Percentiles rank a stretch among this genome's conserved stretches.
These are phyloP conservation scores for Mixornis gularis DNA, from an alignment of 2,113 vertebrate genomes.

Conservation along the genomic window DNA sequence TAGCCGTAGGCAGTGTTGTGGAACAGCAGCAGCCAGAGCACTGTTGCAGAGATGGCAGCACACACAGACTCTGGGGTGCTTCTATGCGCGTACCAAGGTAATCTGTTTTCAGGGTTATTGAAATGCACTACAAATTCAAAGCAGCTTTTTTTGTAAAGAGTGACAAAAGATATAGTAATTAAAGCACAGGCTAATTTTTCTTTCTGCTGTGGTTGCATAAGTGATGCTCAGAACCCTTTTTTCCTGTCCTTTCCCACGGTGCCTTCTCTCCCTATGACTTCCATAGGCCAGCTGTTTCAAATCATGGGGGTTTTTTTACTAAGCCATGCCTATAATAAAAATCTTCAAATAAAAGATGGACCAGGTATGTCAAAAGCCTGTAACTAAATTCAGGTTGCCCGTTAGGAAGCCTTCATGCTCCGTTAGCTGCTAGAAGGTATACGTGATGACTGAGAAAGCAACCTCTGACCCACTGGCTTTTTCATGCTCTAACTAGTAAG, in stretches of 20 bases:
- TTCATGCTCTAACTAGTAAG: slow-evolving; percentile 65
- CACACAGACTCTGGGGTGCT: neutral
- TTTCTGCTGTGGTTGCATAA: neutral
- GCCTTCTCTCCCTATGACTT: neutral
- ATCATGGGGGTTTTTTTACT: neutral
- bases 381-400: slow-evolving; percentile 16
- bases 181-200: slow-evolving; percentile 12
- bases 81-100: neutral
- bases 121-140: slow-evolving; percentile 44
- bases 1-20: neutral
- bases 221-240: neutral
- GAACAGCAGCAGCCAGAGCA: neutral
- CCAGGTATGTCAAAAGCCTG: slow-evolving; percentile 3
- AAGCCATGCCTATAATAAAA: neutral
- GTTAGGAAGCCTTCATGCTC: slow-evolving; percentile 23
- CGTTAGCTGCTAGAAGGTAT: neutral
- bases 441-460: slow-evolving; percentile 16
- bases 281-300: neutral
- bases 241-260: neutral
- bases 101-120: slow-evolving; percentile 39
- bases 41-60: neutral
- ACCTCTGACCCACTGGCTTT: slow-evolving; percentile 54
- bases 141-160: neutral
- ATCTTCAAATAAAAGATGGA: neutral
- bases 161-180: slow-evolving; percentile 24